Evolutionary conservation across 2,797 vertebrate species (phyloP).

Genomic region (Chelmon rostratus): DNA sequence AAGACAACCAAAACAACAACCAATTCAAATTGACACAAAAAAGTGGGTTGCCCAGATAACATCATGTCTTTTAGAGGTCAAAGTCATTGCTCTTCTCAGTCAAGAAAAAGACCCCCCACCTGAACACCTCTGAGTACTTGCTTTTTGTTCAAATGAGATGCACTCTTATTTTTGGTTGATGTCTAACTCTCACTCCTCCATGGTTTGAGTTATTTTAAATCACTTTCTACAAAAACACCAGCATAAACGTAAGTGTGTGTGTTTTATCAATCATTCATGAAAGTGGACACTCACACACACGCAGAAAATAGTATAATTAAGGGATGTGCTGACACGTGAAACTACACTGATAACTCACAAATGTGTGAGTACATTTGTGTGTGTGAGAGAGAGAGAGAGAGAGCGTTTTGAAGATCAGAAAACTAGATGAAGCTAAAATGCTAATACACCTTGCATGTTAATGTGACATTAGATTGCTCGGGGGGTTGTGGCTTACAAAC

Average conservation of each 20-base stretch:
- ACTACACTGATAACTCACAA: background rate
- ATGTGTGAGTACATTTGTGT: background rate
- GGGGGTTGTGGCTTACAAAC: background rate
- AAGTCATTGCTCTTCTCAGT: no score
- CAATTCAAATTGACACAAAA: no score
- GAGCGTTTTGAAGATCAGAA: background rate
- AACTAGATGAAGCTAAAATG: slow-evolving; percentile 5
- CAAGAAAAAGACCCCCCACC: no score
- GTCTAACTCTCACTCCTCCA: background rate
- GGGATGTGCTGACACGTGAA: background rate
- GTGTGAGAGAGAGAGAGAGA: background rate
- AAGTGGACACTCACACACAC: no score
- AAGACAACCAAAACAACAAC: no score
- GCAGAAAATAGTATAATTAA: background rate
- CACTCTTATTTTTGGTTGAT: background rate
- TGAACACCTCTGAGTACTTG: no score
- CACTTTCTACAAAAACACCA: background rate
- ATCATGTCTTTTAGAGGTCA: no score
- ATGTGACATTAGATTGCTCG: slow-evolving; percentile 8
- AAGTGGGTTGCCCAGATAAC: no score
- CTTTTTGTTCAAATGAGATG: background rate
- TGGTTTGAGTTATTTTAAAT: background rate
- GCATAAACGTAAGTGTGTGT: no score
- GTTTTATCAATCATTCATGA: no score
- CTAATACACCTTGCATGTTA: slow-evolving; percentile 32